Evolutionary conservation across 1,140 invertebrate species (phyloP), one percentile per base, ranked within the genome.

Genomic region (Aricia agestis): DNA sequence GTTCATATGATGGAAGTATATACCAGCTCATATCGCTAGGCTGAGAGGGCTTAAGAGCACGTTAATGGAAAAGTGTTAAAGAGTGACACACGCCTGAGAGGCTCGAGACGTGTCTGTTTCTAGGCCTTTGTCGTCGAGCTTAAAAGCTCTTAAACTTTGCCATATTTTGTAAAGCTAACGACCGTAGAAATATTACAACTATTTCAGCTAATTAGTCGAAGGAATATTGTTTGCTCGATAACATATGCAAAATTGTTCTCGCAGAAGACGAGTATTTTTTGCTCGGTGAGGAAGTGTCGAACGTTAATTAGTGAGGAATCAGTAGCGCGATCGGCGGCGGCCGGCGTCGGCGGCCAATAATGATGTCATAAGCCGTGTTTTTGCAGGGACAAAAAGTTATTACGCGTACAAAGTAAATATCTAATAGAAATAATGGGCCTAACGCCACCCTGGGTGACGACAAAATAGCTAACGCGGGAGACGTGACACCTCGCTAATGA

Each of bases 401-500:
- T 52, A 52, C 45, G 10, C 10, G 45, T 63, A 63, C 19, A 63
- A 63, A 19, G 59, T 69, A 32, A 69, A 63, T 61, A 69, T 69
- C 58, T 61, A 69, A 61, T 69, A 63, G 15, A 72, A 74, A 72
- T 72, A 74, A 74, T 72, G 67, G 66, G 69, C 72, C 68, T 68
- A 67, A 75, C 57, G 67, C 66, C 71, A 71, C 72, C 68, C 66
- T 71, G 65, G 69, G 76, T 78, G 80, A 84, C 85, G 80, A 85
- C 81, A 86, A 87, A 84, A 87, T 88, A 84, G 79, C 79, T 76
- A 85, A 85, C 82, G 81, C 79, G 84, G 78, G 82, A 80, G 82
- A 85, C 85, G 86, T 85, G 82, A 84, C 82, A 84, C 78, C 77
- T 78, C 81, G 82, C 75, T 84, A 87, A 87, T 85, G 82, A 86